Evolutionary conservation across 2,113 vertebrate species (phyloP), one percentile per base, ranked within the genome.

Genomic region (Rhagologus leucostigma): DNA sequence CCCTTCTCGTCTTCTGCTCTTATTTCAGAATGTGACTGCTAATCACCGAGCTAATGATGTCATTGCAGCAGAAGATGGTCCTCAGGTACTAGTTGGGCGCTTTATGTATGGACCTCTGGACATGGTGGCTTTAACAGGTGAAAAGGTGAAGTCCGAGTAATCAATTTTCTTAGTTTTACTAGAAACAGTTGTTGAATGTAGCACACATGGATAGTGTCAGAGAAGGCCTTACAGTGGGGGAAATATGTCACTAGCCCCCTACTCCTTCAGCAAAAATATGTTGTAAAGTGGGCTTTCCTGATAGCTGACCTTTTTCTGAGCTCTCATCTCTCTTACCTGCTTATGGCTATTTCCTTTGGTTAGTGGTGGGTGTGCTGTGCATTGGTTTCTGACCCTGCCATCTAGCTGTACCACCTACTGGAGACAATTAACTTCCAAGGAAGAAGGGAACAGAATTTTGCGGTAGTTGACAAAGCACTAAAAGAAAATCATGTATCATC

Each of bases 71-170:
- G 99, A 99, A 97, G 99, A 99, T 0, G 98, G 99, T 30, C 98
- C 98, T 13, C 99, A 99, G 97, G 98, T 98, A 10, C 98, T 99
- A 56, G 98, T 99, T 56, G 99, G 99, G 22, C 99, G 99, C 65
- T 99, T 99, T 95, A 99, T 99, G 99, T 99, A 99, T 6, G 99
- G 99, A 27, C 99, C 99, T 64, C 97, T 99, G 63, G 99, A 99
- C 98, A 99, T 99, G 99, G 99, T 99, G 50, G 99, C 99, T 49
- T 97, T 99, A 84, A 99, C 99, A 2, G 99, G 99, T 53, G 99
- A 99, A 97, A 99, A 99, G 99, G 99, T 99, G 96, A 91, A 21
- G 27, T 73, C 33, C 2, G 3, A 77, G 16, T 65, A 42, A 83
- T 55, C 19, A 3, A 17, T 60, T 92, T 78, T 22, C 65, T 82